These are phyloP conservation scores for Sebastiscus albofasciatus DNA, from an alignment of 2,797 vertebrate genomes.

Conservation along the genomic window DNA sequence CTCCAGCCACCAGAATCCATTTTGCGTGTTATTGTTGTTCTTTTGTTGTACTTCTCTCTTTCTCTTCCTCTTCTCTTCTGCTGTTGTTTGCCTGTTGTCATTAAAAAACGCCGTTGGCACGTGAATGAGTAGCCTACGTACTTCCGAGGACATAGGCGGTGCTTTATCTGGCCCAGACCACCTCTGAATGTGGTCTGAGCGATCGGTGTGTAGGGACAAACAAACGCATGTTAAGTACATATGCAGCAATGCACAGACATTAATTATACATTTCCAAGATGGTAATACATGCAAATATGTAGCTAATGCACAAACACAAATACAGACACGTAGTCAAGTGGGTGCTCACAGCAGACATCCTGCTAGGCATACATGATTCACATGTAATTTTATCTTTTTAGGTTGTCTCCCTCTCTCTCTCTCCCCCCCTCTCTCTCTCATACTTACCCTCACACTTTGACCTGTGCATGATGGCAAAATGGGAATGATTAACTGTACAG, in stretches of 20 bases:
- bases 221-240: not conserved
- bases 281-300: constrained; percentile 22
- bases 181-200: too few relatives aligned
- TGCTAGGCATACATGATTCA: constrained; percentile 16
- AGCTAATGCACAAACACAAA: constrained; percentile 1
- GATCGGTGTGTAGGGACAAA: not conserved
- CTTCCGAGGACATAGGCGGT: too few relatives aligned
- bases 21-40: too few relatives aligned
- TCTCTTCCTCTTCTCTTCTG: too few relatives aligned
- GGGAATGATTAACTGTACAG: constrained; percentile 75
- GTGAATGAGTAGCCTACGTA: too few relatives aligned
- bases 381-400: constrained; percentile 42
- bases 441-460: constrained; percentile 64
- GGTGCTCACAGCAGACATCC: constrained; percentile 5
- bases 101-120: too few relatives aligned
- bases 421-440: not conserved
- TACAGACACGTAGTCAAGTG: constrained; percentile 2
- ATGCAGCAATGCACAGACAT: not conserved
- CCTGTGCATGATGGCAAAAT: constrained; percentile 68
- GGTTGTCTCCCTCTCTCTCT: constrained; percentile 1
- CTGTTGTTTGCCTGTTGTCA: too few relatives aligned
- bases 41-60: too few relatives aligned
- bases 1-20: too few relatives aligned
- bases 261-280: not conserved
- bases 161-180: too few relatives aligned